These are phyloP conservation scores for Yponomeuta malinellus DNA, from an alignment of 2,888 invertebrate species.

Conservation along the genomic window DNA sequence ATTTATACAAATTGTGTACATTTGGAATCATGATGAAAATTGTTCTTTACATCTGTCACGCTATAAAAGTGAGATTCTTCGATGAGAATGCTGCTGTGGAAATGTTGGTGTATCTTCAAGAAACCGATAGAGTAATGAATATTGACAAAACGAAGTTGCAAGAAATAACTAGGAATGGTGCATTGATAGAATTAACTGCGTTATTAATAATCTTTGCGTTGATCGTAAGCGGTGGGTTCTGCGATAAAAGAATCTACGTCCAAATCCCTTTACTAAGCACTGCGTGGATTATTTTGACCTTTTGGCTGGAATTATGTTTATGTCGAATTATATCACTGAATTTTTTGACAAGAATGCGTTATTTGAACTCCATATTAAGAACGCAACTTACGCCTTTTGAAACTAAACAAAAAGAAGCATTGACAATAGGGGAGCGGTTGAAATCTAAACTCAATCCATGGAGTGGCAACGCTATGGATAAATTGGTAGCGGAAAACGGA, in stretches of 20 bases:
- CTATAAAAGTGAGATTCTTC: not conserved
- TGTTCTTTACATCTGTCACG: not conserved
- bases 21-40: not conserved
- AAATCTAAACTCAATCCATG: not conserved
- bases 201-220: not conserved
- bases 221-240: not conserved
- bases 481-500: not conserved
- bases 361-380: not conserved
- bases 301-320: not conserved
- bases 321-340: not conserved
- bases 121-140: not conserved
- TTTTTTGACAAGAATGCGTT: not conserved
- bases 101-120: not conserved
- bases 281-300: not conserved
- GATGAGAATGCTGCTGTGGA: not conserved
- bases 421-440: not conserved
- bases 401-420: not conserved
- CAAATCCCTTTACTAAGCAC: not conserved
- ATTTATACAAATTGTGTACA: not conserved
- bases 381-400: not conserved
- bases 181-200: not conserved
- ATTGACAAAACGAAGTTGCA: not conserved
- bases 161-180: not conserved
- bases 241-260: not conserved
- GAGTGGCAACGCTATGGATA: not conserved